Evolutionary conservation across 2,888 invertebrate species (phyloP).

Genomic region (Busseola fusca): DNA sequence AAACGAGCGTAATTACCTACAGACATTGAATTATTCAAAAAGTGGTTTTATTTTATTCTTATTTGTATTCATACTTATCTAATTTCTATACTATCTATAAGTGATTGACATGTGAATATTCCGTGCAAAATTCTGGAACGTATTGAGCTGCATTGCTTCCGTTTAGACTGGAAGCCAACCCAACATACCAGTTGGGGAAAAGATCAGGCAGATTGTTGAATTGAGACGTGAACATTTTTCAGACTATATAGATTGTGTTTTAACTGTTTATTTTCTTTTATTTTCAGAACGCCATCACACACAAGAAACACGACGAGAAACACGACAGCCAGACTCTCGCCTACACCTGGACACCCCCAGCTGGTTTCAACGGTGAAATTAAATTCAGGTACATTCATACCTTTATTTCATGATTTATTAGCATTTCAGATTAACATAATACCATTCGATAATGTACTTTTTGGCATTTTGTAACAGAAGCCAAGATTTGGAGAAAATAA

Average conservation of each 20-base stretch:
- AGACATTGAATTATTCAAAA: slow-evolving; percentile 4
- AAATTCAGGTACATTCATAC: slow-evolving; percentile 88
- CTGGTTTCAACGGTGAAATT: slow-evolving; percentile 89
- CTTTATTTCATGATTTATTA: background rate
- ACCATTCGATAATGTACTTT: too few relatives aligned
- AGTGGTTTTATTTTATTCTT: background rate
- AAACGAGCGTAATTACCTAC: background rate
- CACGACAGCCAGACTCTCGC: slow-evolving; percentile 87
- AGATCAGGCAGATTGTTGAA: background rate
- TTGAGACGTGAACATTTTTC: background rate
- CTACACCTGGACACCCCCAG: slow-evolving; percentile 91
- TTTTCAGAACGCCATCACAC: slow-evolving; percentile 91
- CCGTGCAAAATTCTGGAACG: background rate
- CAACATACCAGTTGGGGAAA: background rate
- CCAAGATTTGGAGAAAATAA: too few relatives aligned
- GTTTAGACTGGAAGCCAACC: background rate
- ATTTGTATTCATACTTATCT: background rate
- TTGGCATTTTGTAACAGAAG: too few relatives aligned
- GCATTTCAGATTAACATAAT: too few relatives aligned
- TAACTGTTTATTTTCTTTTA: background rate
- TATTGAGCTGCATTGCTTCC: background rate
- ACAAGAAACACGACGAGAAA: slow-evolving; percentile 90
- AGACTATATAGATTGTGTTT: background rate
- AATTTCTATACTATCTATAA: background rate
- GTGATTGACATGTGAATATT: background rate